Conservation (phyloP, 2,113 vertebrate species). For the Charadrius vociferus region DNA sequence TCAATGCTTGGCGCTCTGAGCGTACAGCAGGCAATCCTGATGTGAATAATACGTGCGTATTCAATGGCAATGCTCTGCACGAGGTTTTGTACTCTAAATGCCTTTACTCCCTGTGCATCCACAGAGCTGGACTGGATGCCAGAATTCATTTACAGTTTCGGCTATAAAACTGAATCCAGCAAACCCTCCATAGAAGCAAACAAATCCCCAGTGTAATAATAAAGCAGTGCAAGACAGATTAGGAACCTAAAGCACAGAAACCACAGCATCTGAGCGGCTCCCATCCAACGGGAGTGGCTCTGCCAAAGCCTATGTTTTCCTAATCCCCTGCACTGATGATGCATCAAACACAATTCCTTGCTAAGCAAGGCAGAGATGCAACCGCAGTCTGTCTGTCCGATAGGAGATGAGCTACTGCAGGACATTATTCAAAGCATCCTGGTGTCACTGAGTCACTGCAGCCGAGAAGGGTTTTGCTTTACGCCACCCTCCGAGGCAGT, state of each 20-base stretch:
- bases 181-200: slow-evolving; percentile 22
- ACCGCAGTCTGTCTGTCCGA: neutral
- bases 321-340: neutral
- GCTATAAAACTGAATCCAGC: slow-evolving; percentile 8
- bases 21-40: neutral
- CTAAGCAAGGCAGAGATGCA: slow-evolving; percentile 2
- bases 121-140: neutral
- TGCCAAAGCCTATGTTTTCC: neutral
- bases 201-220: slow-evolving; percentile 9
- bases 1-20: neutral
- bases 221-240: neutral
- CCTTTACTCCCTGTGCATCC: neutral
- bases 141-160: slow-evolving; percentile 32
- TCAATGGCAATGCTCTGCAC: neutral
- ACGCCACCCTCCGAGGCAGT: fast-evolving
- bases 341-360: neutral
- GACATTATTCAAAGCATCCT: neutral
- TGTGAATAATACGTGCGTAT: neutral
- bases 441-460: neutral
- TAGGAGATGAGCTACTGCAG: neutral
- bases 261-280: slow-evolving; percentile 11
- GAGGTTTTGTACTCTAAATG: neutral
- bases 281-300: neutral
- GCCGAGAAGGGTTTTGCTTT: neutral
- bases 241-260: slow-evolving; percentile 40